These are phyloP conservation scores for Actenoides hombroni DNA, from an alignment of 2,113 vertebrate genomes.

Conservation along the genomic window DNA sequence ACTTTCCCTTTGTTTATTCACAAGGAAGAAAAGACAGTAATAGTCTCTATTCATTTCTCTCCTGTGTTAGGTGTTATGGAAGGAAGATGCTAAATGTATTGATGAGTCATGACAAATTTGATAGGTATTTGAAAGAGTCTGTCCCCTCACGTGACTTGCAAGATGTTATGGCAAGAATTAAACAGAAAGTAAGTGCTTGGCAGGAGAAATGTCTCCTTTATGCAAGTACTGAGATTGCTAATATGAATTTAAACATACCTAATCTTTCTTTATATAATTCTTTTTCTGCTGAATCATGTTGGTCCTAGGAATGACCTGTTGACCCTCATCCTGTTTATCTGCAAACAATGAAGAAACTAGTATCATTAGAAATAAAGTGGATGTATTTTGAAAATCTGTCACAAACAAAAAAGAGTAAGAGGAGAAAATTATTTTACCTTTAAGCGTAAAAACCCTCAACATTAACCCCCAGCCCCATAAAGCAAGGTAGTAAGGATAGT, in stretches of 20 bases:
- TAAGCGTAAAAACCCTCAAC: rapidly evolving
- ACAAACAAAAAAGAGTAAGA: not conserved
- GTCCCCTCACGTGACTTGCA: constrained; percentile 38
- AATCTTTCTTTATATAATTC: not conserved
- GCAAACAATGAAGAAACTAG: not conserved
- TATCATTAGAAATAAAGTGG: not conserved
- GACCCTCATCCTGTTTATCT: not conserved
- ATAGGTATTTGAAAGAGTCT: constrained; percentile 53
- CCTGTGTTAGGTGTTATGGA: constrained; percentile 67
- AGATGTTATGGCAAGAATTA: constrained; percentile 63
- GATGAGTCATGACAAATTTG: constrained; percentile 54
- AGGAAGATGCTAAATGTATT: constrained; percentile 70
- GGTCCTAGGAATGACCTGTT: not conserved
- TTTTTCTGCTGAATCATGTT: not conserved
- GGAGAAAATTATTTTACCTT: not conserved
- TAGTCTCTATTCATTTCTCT: not conserved
- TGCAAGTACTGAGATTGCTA: not conserved
- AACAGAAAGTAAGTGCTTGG: constrained; percentile 59
- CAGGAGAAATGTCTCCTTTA: not conserved
- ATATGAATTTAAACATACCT: not conserved
- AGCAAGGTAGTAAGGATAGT: not conserved
- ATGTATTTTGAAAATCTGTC: not conserved
- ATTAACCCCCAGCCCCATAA: not conserved
- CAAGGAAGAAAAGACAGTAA: not conserved
- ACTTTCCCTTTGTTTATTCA: not conserved